These are phyloP conservation scores for Pao palembangensis DNA, from an alignment of 2,113 vertebrate genomes.

Conservation along the genomic window DNA sequence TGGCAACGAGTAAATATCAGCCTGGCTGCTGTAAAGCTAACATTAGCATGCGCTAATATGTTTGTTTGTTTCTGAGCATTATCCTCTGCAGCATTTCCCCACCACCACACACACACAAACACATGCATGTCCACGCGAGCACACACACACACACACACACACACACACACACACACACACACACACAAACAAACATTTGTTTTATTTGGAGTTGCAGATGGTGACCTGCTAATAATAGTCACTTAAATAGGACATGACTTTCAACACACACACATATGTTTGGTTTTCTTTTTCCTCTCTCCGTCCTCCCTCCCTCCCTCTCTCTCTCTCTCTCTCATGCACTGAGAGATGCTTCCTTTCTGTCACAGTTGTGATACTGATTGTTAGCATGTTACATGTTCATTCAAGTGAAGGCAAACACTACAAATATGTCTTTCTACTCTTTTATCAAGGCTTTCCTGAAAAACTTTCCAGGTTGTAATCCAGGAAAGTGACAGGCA, in stretches of 20 bases:
- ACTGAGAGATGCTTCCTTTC: background rate
- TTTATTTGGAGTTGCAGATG: constrained; percentile 55
- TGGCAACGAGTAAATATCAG: background rate
- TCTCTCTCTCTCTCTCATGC: background rate
- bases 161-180: background rate
- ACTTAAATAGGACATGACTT: constrained; percentile 63
- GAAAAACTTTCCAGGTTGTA: background rate
- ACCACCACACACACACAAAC: background rate
- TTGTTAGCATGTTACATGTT: background rate
- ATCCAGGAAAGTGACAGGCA: too few species aligned
- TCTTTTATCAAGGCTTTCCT: too few species aligned
- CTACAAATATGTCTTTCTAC: too few species aligned
- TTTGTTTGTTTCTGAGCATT: constrained; percentile 36
- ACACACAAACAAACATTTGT: background rate
- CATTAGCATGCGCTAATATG: constrained; percentile 34
- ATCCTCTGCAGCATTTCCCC: constrained; percentile 3
- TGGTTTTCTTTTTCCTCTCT: constrained; percentile 22
- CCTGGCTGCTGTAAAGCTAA: constrained; percentile 19
- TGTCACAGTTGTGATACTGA: constrained; percentile 17
- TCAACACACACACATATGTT: constrained; percentile 47
- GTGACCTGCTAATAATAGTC: constrained; percentile 62
- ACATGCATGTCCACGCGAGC: background rate
- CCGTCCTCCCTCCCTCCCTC: background rate
- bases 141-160: background rate
- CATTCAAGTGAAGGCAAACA: too few species aligned